A percentile compares a stretch with the other conserved stretches of the same genome.
These are phyloP conservation scores for Phacellophora camtschatica DNA, from an alignment of 30 jellyfish, hydroid and myxozoan genomes.

Conservation along the genomic window DNA sequence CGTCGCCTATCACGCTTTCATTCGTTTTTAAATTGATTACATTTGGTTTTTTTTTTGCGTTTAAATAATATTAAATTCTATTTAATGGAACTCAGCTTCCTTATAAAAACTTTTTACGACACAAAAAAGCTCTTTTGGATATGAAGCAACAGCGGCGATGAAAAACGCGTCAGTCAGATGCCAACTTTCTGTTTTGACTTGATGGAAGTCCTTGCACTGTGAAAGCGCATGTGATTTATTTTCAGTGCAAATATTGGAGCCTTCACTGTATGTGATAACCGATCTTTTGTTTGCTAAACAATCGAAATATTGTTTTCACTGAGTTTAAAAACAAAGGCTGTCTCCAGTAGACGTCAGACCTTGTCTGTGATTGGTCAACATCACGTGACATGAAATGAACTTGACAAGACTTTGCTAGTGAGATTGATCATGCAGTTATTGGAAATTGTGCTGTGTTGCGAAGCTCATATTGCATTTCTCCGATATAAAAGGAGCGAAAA, in stretches of 20 bases:
- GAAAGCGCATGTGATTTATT: conserved; percentile 59
- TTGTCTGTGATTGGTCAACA: conserved; percentile 71
- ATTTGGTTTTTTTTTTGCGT: no score
- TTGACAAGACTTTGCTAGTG: conserved; percentile 40
- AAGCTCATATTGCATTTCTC: neutral
- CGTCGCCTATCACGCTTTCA: no score
- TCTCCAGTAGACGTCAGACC: conserved; percentile 75
- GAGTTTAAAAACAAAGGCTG: conserved; percentile 46
- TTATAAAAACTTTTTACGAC: no score
- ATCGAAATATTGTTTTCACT: conserved; percentile 42
- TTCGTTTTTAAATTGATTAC: no score
- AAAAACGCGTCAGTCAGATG: no score
- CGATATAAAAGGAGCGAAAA: neutral
- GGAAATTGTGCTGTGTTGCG: conserved; percentile 35
- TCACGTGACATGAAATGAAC: conserved; percentile 72
- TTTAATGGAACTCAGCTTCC: no score
- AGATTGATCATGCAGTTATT: conserved; percentile 61
- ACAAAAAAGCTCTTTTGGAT: no score
- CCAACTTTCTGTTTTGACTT: no score
- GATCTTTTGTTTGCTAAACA: conserved; percentile 65
- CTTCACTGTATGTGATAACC: conserved; percentile 71
- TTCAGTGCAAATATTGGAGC: conserved; percentile 69
- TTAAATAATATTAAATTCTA: no score
- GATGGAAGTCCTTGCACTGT: no score
- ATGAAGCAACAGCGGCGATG: no score